Evolutionary conservation across 2,888 invertebrate genomes (phyloP).

Genomic region (Drosophila nigricruria): DNA sequence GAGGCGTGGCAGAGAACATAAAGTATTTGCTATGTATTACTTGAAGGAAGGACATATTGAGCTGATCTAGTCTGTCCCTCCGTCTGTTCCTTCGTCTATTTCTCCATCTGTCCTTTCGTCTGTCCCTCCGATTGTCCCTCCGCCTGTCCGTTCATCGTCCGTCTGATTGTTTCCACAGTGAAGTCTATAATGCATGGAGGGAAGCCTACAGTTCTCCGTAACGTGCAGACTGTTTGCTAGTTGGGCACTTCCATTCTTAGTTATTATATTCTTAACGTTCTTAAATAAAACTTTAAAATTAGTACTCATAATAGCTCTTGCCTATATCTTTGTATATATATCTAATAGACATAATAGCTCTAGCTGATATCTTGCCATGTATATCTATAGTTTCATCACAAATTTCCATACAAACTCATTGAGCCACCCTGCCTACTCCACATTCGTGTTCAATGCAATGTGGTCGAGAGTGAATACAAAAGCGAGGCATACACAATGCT

Average conservation of each 20-base stretch:
- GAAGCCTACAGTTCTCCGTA: background rate
- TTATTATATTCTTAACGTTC: background rate
- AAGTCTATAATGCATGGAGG: no score
- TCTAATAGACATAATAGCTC: background rate
- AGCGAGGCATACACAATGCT: conserved; percentile 29
- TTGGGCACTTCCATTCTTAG: background rate
- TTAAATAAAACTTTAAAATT: no score
- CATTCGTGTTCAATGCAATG: conserved; percentile 1
- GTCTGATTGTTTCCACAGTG: no score
- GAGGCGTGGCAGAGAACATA: background rate
- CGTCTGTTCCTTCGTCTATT: background rate
- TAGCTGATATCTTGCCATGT: background rate
- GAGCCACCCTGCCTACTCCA: conserved; percentile 41
- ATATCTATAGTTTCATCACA: background rate
- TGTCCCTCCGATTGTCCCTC: no score
- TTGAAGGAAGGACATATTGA: background rate
- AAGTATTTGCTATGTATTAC: background rate
- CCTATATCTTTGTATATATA: background rate
- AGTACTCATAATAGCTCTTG: background rate
- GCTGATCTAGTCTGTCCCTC: background rate
- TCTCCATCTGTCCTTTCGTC: background rate
- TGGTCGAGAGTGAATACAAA: conserved; percentile 19
- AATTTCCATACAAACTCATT: background rate
- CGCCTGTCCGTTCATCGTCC: background rate
- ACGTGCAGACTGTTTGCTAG: background rate